Evolutionary conservation across 2,113 vertebrate species (phyloP), one percentile per base, ranked within the genome.

Genomic region (Pyrgilauda ruficollis): DNA sequence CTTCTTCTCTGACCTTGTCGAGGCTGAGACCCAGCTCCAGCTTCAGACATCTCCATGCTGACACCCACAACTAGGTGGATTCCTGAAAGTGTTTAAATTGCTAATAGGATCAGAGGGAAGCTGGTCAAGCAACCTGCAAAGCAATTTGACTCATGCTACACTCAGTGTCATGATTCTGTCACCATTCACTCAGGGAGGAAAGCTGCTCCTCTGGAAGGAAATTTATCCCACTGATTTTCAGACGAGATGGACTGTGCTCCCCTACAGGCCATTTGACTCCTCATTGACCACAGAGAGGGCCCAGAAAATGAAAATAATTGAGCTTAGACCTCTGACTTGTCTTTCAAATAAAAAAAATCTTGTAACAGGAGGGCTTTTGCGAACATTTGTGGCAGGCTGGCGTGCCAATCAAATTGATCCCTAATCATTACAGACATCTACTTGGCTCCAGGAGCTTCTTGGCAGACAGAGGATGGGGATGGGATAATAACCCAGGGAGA

Each of bases 211-310:
- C 52, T 78, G 44, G 28, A 64, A 23, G 5, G 41, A 58, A 85
- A 68, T 73, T 61, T 56, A 28, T 41, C 62, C 62, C 31, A 7
- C 7, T 31, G 17, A 18, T 31, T 87, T 80, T 53, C 50, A 82
- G 24, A 31, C 6, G 37, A 56, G 33, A 23, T 22, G 33, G 28
- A 23, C 30, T 3, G 0, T n/a, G 17, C 3, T 46, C 15, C 7
- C 24, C 18, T 10, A 8, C 3, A 12, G 15, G 8, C 13, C 16
- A 7, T 61, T 79, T 82, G 5, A 7, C 9, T 55, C 70, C 50
- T 41, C 20, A 28, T 0, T 69, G 46, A 22, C 31, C 53, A 58
- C 20, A 53, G 28, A 72, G 5, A 7, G 10, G 49, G 8, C 14
- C 8, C 17, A 69, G 41, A 53, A 72, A 77, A 84, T 44, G 11